Evolutionary conservation across 2,113 vertebrate genomes (phyloP), one percentile per base, ranked within the genome.

Genomic region (Elachura formosa): DNA sequence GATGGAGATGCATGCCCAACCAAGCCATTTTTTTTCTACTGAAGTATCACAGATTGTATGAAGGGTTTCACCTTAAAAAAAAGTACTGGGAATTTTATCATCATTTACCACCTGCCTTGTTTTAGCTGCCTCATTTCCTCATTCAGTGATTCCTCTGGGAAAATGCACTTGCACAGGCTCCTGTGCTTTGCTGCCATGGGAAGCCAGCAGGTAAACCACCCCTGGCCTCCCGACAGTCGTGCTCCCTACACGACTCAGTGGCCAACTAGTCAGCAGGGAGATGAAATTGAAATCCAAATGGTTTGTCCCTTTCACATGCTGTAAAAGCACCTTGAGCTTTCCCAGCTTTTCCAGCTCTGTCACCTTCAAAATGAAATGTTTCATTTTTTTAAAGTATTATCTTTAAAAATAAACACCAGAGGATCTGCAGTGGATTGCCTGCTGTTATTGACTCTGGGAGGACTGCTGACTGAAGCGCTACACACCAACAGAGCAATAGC

Each of bases 401-500:
- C 80, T 83, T 96, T 86, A 95, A 96, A 97, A 96, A 92, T 83
- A 96, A 96, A 96, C 73, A 87, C 75, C 29, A 15, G 34, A 76
- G 33, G 51, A 90, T n/a, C 48, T 26, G n/a, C 67, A 76, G 72
- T 36, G 95, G 94, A 83, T 85, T 93, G 75, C 75, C 82, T 91
- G 80, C 91, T 83, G 69, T 85, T 94, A 95, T 80, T 92, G 95
- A 97, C 93, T 84, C 82, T 78, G 74, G 92, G 85, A 85, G 84
- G 93, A 80, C 20, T 94, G 87, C 87, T 77, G 94, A 87, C 90
- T 84, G 73, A 86, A 94, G 90, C 12, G 2, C 76, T 84, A 81
- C 55, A 93, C 45, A 74, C 90, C 76, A 80, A 11, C 77, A 83
- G 82, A 89, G 73, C 82, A 80, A 81, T 49, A 97, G 67, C 16